Base-by-base conservation (phyloP, 2,113 vertebrate genomes). In the Boleophthalmus pectinirostris region DNA sequence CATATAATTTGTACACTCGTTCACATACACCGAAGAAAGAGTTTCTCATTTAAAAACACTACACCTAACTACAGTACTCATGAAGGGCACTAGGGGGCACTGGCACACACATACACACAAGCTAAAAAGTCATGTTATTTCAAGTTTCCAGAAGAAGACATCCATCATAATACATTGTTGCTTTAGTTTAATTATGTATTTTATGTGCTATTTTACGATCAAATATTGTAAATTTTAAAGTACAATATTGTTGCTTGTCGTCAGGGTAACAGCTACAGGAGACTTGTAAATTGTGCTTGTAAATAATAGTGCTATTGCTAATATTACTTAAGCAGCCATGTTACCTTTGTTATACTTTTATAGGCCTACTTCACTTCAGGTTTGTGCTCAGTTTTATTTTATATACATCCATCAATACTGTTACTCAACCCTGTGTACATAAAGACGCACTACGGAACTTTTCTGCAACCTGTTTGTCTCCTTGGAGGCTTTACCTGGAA, bases 281-380 rank as follows among this genome's bases (percentile, higher is more conserved):
- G 65, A 70, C 58, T 58, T 25, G 38, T 43, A 43, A 43, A 10
- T 87, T 93, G 92, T 93, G 92, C 92, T 93, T 90, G 58, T 86
- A 60, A 80, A 77, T 67, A 49, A 90, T 90, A 90, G 91, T 92
- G 91, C 90, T 92, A 77, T 85, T 85, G 82, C 85, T 90, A 87
- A 85, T 29, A 68, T 66, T 73, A 75, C 77, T 71, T 82, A 74
- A 72, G 51, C 80, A 75, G 84, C 70, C 51, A 54, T 74, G n/a
- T 56, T 23, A 56, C 54, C 54, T 23, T 56, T 56, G 9, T 29
- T 21, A 38, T 66, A 63, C 79, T 56, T 65, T 49, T 64, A 72
- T 75, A 43, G 35, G 35, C 35, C 35, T 38, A 56, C 58, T 57
- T 70, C 68, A 75, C 66, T 66, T 70, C 49, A 80, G 61, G 68